Base-by-base conservation (phyloP, 1,140 invertebrate species). In the Lordiphosa collinella region DNA sequence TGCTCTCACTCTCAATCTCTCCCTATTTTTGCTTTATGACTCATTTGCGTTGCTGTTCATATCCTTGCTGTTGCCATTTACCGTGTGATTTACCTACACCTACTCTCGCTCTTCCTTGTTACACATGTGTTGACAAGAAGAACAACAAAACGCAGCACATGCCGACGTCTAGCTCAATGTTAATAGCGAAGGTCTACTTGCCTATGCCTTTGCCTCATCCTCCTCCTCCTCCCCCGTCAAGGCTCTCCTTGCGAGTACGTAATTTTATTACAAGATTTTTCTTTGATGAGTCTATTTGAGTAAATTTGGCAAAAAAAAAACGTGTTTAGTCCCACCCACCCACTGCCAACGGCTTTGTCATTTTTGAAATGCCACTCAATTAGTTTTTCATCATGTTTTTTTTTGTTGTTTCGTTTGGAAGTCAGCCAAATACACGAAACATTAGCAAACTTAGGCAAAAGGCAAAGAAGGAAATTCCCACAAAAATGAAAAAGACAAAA, bases 261-360 rank as follows among this genome's bases (percentile, higher is more conserved):
- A 60, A 82, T 71, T 80, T 75, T 80, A 66, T 75, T 80, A 80
- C 71, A 82, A 82, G 76, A 76, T 76, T 60, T 65, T 61, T 57
- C 71, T 55, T 76, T 71, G 66, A 82, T 76, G 76, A 80, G 57
- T 82, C 51, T 53, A 37, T 58, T 47, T 43, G 36, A 44, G 2
- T 0, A 5, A 9, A 22, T 14, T 31, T 22, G 36, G 36, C 40
- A 11, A 37, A 18, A 60, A 12, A 11, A 37, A 18, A 60, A 12
- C 36, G 43, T 61, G 31, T 43, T 29, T 7, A 48, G 40, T 36
- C 8, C 29, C 32, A 52, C 25, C 36, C 36, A 40, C 61, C 29
- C 32, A 57, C 9, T 48, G 32, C 32, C 18, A 37, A 34, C 47
- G 41, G 32, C 31, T 73, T 51, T 58, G 29, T 47, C 54, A 54